A percentile compares a stretch with the other conserved stretches of the same genome.
These are phyloP conservation scores for Agrochola litura DNA, from an alignment of 2,888 invertebrate species.

Conservation along the genomic window DNA sequence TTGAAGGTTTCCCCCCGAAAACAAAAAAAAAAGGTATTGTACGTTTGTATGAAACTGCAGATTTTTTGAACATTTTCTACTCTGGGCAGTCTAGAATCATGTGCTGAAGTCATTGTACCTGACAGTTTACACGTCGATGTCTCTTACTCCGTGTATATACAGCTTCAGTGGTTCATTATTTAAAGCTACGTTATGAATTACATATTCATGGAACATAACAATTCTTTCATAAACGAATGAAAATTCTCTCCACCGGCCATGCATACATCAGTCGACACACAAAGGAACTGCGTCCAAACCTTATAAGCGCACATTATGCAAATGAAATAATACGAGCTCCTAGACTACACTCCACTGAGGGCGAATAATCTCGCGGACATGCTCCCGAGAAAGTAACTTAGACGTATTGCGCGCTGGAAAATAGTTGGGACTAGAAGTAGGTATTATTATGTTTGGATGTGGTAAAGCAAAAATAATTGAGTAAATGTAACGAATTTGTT, in stretches of 20 bases:
- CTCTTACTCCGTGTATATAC: not conserved
- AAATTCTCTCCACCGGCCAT: not conserved
- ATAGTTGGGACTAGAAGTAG: slow-evolving; percentile 11
- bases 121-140: not conserved
- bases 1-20: too few relatives aligned
- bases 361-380: slow-evolving; percentile 52
- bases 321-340: slow-evolving; percentile 54
- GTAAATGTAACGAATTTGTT: not conserved
- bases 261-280: slow-evolving; percentile 13
- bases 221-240: not conserved
- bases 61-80: too few relatives aligned
- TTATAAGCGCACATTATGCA: slow-evolving; percentile 50
- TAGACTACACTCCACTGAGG: slow-evolving; percentile 19
- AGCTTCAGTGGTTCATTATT: not conserved
- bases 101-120: too few relatives aligned
- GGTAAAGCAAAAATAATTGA: slow-evolving; percentile 16
- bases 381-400: slow-evolving; percentile 52
- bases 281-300: slow-evolving; percentile 34
- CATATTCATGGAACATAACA: not conserved
- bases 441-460: not conserved
- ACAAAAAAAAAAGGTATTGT: too few relatives aligned
- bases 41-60: too few relatives aligned
- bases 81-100: too few relatives aligned
- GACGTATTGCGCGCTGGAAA: slow-evolving; percentile 46
- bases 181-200: not conserved